Conservation (phyloP, 1,140 invertebrate genomes). For the Helicoverpa armigera region DNA sequence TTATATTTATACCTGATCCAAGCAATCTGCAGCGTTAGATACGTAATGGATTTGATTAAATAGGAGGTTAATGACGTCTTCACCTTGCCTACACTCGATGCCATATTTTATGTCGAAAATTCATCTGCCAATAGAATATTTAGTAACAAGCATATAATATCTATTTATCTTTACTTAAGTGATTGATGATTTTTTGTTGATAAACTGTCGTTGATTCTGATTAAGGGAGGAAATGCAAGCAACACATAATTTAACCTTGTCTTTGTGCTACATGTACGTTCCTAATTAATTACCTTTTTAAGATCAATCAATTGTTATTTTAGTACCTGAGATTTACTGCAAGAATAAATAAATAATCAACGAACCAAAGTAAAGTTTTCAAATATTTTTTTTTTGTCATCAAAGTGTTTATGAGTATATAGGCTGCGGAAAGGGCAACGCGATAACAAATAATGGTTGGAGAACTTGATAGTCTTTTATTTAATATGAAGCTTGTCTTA, state of each 20-base stretch:
- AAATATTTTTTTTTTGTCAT: constrained; percentile 1
- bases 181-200: not conserved
- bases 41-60: constrained; percentile 13
- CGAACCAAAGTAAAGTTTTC: not conserved
- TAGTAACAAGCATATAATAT: not conserved
- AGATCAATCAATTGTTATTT: not conserved
- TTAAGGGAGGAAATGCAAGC: constrained; percentile 14
- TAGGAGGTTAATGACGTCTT: not conserved
- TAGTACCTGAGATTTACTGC: not conserved
- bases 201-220: not conserved
- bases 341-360: not conserved
- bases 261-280: not conserved
- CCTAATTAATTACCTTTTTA: not conserved
- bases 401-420: constrained; percentile 12
- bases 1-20: constrained; percentile 34
- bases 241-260: not conserved
- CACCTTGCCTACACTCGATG: too few species aligned
- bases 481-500: constrained; percentile 20
- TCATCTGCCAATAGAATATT: not conserved
- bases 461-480: constrained; percentile 15
- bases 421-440: constrained; percentile 19
- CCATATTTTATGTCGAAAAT: not conserved
- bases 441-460: constrained; percentile 27
- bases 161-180: not conserved
- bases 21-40: constrained; percentile 18